Conservation (phyloP, 2,888 invertebrate genomes). For the Epinotia bilunana region DNA sequence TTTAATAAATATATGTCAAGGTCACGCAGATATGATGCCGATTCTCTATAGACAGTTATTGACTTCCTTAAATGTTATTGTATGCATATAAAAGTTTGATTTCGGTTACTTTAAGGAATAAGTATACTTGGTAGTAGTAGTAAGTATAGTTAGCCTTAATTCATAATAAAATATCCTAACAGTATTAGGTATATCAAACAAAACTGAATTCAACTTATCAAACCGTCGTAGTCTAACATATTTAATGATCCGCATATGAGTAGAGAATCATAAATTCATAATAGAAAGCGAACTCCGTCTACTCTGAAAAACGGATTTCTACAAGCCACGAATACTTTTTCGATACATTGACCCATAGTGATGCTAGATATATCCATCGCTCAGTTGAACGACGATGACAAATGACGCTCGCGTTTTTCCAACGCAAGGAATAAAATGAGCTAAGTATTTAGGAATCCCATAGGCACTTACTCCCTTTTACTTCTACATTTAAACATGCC, state of each 20-base stretch:
- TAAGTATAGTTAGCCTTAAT: too few relatives aligned
- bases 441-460: neutral
- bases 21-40: neutral
- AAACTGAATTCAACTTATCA: neutral
- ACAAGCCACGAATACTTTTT: conserved; percentile 4
- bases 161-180: too few relatives aligned
- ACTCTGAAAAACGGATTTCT: neutral
- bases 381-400: conserved; percentile 33
- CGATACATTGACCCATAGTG: conserved; percentile 17
- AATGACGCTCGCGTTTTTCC: conserved; percentile 8
- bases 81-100: neutral
- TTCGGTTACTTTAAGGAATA: too few relatives aligned
- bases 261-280: neutral
- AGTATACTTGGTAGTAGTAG: too few relatives aligned
- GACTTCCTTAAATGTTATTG: neutral
- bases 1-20: conserved; percentile 14
- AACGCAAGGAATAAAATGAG: neutral
- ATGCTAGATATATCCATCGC: conserved; percentile 27
- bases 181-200: neutral
- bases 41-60: neutral
- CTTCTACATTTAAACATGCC: neutral
- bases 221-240: neutral
- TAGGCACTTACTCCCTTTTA: neutral
- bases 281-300: neutral
- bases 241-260: too few relatives aligned